A percentile compares a stretch with the other conserved stretches of the same genome.
These are phyloP conservation scores for Gavia stellata DNA, from an alignment of 2,113 vertebrate genomes.

Conservation along the genomic window DNA sequence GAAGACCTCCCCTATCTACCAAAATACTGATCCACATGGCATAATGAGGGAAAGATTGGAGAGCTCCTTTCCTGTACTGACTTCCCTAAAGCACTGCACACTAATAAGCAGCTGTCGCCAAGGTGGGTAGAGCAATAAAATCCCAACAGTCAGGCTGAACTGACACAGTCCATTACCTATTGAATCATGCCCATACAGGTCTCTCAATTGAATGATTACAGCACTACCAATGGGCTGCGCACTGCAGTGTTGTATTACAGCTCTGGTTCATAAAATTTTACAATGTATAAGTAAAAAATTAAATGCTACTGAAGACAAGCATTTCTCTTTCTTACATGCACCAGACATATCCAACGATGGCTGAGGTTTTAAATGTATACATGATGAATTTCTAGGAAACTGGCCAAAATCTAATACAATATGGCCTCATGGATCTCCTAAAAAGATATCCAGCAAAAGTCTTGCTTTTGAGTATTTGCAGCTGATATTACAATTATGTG, in stretches of 20 bases:
- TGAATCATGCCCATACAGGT: slow-evolving; percentile 4
- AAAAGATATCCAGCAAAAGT: not conserved
- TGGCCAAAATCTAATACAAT: not conserved
- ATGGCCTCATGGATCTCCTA: not conserved
- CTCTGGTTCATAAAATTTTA: slow-evolving; percentile 61
- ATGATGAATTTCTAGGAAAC: not conserved
- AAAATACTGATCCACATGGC: not conserved
- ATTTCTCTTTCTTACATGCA: not conserved
- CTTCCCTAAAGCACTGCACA: not conserved
- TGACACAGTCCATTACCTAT: slow-evolving; percentile 58
- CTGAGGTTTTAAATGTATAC: not conserved
- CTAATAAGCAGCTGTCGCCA: slow-evolving; percentile 17
- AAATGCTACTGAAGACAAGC: slow-evolving; percentile 11
- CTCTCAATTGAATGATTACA: slow-evolving; percentile 8
- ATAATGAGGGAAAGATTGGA: not conserved
- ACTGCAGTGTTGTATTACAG: slow-evolving; percentile 6
- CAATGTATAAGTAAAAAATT: slow-evolving; percentile 37
- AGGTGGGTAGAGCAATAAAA: not conserved
- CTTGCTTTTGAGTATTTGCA: not conserved
- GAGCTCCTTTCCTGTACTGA: not conserved
- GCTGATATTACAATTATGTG: not conserved
- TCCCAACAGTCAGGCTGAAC: slow-evolving; percentile 34
- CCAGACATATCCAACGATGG: not conserved
- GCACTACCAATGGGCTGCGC: slow-evolving; percentile 24
- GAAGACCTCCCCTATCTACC: not conserved